A percentile compares a stretch with the other conserved stretches of the same genome.
phyloP scores from a whole-genome alignment of 2,888 invertebrate genomes.

The Meiosimyza decipiens region DNA sequence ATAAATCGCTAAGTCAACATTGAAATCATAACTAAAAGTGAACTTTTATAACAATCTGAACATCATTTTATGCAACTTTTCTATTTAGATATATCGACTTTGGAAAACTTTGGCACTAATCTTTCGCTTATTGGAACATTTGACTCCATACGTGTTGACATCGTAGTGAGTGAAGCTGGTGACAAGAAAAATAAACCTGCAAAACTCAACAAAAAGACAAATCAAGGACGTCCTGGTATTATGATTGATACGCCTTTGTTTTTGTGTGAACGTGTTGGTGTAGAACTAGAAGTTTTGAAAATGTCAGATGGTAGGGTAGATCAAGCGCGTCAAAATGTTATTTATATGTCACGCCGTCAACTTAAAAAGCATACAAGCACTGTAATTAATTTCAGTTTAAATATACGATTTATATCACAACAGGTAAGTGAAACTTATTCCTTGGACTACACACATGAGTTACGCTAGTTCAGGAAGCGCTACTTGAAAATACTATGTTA shows the following conservation, averaged over 20 bases:
- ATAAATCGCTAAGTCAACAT: neutral
- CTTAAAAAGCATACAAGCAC: conserved; percentile 92
- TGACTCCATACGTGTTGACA: conserved; percentile 90
- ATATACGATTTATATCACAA: conserved; percentile 90
- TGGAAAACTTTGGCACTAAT: conserved; percentile 91
- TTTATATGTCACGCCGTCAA: conserved; percentile 88
- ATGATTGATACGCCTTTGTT: conserved; percentile 78
- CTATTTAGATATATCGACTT: conserved; percentile 72
- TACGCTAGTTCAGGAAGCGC: too few species aligned
- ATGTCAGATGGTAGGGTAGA: conserved; percentile 90
- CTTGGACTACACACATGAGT: too few species aligned
- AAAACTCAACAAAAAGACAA: conserved; percentile 47
- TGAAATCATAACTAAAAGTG: neutral
- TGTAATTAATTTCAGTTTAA: conserved; percentile 88
- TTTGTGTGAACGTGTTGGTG: conserved; percentile 89
- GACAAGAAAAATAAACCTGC: conserved; percentile 70
- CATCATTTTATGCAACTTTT: neutral
- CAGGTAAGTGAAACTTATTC: conserved; percentile 70
- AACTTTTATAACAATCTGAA: conserved; percentile 5
- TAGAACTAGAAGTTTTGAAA: conserved; percentile 89
- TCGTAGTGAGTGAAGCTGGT: conserved; percentile 90
- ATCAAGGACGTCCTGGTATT: conserved; percentile 59
- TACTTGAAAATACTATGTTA: too few species aligned
- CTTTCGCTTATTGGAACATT: conserved; percentile 85
- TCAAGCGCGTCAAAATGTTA: conserved; percentile 84